Evolutionary conservation across 2,888 invertebrate species (phyloP), one percentile per base, ranked within the genome.

Genomic region (Drosophila anomelani): DNA sequence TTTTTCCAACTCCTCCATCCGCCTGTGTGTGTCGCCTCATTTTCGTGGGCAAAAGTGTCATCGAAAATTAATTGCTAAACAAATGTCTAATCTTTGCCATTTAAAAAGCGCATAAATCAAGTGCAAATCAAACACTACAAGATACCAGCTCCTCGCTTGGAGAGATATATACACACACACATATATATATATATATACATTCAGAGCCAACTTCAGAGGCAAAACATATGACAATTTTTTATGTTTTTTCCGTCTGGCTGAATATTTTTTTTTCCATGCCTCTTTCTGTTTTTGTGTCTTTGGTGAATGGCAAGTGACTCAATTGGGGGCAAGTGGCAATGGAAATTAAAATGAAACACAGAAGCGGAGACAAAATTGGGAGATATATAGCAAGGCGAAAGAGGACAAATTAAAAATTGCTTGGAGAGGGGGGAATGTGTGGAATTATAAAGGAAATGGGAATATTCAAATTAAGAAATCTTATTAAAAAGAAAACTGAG

Each of bases 71-170:
- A 89, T 89, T 90, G 90, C 85, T 79, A 79, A 85, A 83, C 89
- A 90, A 88, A 88, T 88, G 89, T 90, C 89, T 89, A 87, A 87
- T 87, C 90, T 87, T 89, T 89, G 85, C 78, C 83, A 85, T 89
- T 87, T 87, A 82, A 86, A 85, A 89, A 82, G 77, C 88, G 84
- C 88, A 84, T 84, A 84, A 88, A 84, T 84, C 84, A 84, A 88
- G 78, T 83, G 61, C 80, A 85, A 84, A 84, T 88, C 84, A 84
- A 88, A 83, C 75, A 77, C 71, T 54, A 68, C 63, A 43, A 47
- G 68, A 44, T 41, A 41, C 69, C 7, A 46, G 39, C n/a, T 38
- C 13, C 8, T 7, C 29, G n/a, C 46, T 20, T 13, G 39, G 8
- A 12, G 38, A 39, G 32, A 60, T 59, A 47, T 49, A 17, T 9